Evolutionary conservation across 2,888 invertebrate species (phyloP), one percentile per base, ranked within the genome.

Genomic region (Liodrosophila aerea): DNA sequence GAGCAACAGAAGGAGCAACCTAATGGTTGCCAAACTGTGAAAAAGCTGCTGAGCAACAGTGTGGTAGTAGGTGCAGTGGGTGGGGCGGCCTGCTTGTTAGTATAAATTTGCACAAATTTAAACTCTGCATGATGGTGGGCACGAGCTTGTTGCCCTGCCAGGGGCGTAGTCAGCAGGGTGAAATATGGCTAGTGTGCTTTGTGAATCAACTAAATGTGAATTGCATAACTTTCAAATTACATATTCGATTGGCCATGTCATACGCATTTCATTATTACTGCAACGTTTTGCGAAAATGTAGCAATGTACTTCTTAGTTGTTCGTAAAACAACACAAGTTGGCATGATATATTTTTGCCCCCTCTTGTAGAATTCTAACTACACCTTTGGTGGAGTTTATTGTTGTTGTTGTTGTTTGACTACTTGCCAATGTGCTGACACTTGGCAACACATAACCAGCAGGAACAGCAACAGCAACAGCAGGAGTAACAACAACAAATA

Each of bases 61-160:
- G n/a, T n/a, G n/a, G n/a, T n/a, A 8, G 4, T 0, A 8, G 22
- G 11, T 11, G 22, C 3, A 15, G 53, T 12, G 8, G 34, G 13
- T 22, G 18, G 22, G 22, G 22, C 22, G 5, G 22, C 22, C 59
- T 49, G 66, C 75, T 73, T 71, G 72, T 71, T 75, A 75, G 73
- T 63, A 71, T 75, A 63, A 75, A 71, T 65, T 73, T 75, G 56
- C 72, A 75, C 71, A 73, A 72, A 73, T 65, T 73, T 73, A 57
- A 74, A 51, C 59, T n/a, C 8, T 33, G 37, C 34, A 36, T 30
- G 34, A 22, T 27, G 33, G 34, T 13, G 11, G 15, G 16, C 9
- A 33, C 2, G 13, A 13, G 45, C 4, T 15, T 18, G 9, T n/a
- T n/a, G n/a, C n/a, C n/a, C n/a, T 4, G 31, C 8, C 34, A 12